Percentiles rank a stretch among this genome's conserved stretches.
phyloP scores from a whole-genome alignment of 2,888 invertebrate species.

The Listrodromus nycthemerus region DNA sequence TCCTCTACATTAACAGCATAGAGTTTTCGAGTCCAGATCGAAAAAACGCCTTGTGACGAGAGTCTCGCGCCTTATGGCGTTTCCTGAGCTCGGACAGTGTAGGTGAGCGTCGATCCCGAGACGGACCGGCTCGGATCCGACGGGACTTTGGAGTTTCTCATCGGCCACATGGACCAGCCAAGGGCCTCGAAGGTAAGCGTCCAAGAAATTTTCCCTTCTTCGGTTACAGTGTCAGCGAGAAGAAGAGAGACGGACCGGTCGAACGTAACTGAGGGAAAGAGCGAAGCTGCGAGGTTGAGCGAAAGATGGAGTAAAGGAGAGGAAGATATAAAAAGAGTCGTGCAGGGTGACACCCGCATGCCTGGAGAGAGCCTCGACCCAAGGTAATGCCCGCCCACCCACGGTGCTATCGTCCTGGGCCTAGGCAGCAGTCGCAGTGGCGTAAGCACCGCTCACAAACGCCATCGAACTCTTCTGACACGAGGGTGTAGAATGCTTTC shows the following conservation, averaged over 20 bases:
- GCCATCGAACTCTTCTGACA: constrained; percentile 42
- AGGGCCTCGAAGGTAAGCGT: constrained; percentile 43
- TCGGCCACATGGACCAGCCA: constrained; percentile 54
- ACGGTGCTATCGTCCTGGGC: constrained; percentile 66
- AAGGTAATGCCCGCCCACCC: constrained; percentile 73
- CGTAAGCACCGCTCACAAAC: constrained; percentile 58
- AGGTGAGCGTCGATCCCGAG: constrained; percentile 6
- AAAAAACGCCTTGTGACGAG: constrained; percentile 9
- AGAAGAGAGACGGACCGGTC: background rate
- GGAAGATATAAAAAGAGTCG: constrained; percentile 44
- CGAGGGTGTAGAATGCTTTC: no score
- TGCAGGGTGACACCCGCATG: constrained; percentile 72
- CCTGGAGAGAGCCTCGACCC: constrained; percentile 61
- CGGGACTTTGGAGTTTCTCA: constrained; percentile 33
- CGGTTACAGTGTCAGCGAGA: constrained; percentile 66
- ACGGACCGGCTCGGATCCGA: constrained; percentile 26
- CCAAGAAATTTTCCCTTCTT: constrained; percentile 62
- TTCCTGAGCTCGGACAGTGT: constrained; percentile 11
- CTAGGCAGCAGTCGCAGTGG: constrained; percentile 66
- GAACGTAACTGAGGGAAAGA: constrained; percentile 6
- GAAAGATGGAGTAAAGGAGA: constrained; percentile 29
- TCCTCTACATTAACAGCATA: no score
- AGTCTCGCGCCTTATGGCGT: constrained; percentile 40
- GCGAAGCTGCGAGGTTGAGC: constrained; percentile 29
- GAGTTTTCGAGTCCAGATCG: background rate